A percentile compares a stretch with the other conserved stretches of the same genome.
Evolutionary conservation across 2,888 invertebrate genomes (phyloP).

Genomic region (Nomada fabriciana): DNA sequence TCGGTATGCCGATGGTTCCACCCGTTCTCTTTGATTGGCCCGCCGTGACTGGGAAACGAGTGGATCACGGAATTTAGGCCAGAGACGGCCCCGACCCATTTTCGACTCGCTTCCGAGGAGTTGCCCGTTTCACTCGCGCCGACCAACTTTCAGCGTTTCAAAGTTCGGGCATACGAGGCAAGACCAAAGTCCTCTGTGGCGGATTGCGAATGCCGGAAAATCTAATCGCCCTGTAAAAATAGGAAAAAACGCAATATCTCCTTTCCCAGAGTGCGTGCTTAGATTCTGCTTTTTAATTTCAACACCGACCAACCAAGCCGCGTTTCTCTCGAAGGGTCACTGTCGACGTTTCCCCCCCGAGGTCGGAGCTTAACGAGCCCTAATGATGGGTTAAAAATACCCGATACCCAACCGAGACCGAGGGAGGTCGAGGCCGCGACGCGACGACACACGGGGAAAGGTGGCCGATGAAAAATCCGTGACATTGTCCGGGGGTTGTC

Average conservation of each 20-base stretch:
- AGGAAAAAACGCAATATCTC: no score
- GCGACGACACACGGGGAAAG: conserved; percentile 11
- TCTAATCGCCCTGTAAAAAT: no score
- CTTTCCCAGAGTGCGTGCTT: not conserved
- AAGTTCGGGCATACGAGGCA: not conserved
- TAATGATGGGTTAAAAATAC: conserved; percentile 52
- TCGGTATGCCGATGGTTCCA: not conserved
- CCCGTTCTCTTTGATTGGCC: no score
- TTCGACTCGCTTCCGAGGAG: no score
- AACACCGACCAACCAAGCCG: conserved; percentile 13
- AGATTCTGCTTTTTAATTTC: conserved; percentile 36
- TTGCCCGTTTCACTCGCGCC: not conserved
- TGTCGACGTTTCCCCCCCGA: conserved; percentile 20
- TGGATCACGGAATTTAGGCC: not conserved
- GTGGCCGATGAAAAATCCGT: conserved; percentile 4
- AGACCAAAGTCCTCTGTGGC: no score
- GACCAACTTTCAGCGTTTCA: not conserved
- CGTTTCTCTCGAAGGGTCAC: conserved; percentile 43
- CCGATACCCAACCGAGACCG: conserved; percentile 36
- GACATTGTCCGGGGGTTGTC: not conserved
- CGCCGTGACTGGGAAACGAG: not conserved
- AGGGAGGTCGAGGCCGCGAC: conserved; percentile 22
- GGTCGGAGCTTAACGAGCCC: conserved; percentile 30
- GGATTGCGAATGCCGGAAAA: no score
- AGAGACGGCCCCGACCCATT: not conserved